These are phyloP conservation scores for Lepidocyrtinus sp. DNA, from an alignment of 2,888 invertebrate genomes.

Conservation along the genomic window DNA sequence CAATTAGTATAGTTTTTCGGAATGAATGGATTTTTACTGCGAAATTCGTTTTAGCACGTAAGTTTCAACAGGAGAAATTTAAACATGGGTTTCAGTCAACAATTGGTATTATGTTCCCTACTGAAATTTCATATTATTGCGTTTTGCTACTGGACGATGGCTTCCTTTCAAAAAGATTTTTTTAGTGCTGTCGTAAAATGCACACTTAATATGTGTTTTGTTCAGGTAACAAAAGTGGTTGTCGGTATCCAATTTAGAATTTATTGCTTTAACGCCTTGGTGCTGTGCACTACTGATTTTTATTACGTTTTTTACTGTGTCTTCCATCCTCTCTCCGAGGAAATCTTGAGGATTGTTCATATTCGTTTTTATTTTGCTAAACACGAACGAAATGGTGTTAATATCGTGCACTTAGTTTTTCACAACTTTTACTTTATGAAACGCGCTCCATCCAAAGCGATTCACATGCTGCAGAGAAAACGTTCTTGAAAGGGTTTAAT, in stretches of 20 bases:
- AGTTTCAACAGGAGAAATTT: neutral
- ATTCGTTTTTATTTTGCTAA: too few relatives aligned
- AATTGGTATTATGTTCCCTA: neutral
- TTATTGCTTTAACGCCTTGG: slow-evolving; percentile 14
- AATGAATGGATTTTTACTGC: too few relatives aligned
- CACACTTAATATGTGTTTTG: neutral
- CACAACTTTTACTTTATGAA: too few relatives aligned
- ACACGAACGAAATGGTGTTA: too few relatives aligned
- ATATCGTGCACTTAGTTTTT: too few relatives aligned
- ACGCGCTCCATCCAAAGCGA: too few relatives aligned
- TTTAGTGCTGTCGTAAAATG: slow-evolving; percentile 12
- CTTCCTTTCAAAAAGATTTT: neutral
- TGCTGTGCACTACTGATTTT: slow-evolving; percentile 18
- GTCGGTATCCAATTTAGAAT: slow-evolving; percentile 9
- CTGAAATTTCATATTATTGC: neutral
- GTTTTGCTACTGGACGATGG: neutral
- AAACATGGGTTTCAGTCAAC: neutral
- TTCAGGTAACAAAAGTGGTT: slow-evolving; percentile 4
- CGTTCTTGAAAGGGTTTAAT: too few relatives aligned
- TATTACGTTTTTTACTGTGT: slow-evolving; percentile 9
- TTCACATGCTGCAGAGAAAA: too few relatives aligned
- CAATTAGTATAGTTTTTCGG: too few relatives aligned
- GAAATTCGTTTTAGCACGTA: neutral
- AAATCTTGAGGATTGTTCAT: too few relatives aligned
- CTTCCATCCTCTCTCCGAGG: too few relatives aligned